phyloP scores from a whole-genome alignment of 1,140 invertebrate species.

The Spodoptera frugiperda region DNA sequence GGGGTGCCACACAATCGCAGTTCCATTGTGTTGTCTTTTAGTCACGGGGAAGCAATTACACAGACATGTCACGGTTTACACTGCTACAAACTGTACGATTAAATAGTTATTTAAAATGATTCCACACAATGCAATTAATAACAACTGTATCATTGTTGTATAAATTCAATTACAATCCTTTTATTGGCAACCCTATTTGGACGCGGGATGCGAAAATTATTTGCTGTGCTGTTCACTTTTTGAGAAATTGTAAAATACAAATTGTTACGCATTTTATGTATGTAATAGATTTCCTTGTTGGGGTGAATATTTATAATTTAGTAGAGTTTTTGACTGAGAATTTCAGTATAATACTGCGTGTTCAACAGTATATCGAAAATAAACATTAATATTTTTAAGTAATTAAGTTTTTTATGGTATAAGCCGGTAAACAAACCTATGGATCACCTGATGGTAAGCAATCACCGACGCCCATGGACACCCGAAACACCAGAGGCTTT shows the following conservation, averaged over 20 bases:
- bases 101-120: constrained; percentile 46
- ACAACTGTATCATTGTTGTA: constrained; percentile 27
- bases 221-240: neutral
- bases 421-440: too few species aligned
- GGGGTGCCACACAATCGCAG: constrained; percentile 47
- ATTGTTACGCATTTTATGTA: neutral
- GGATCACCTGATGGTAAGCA: too few species aligned
- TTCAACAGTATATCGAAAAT: too few species aligned
- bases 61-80: constrained; percentile 49
- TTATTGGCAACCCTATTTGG: neutral
- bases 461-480: too few species aligned
- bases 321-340: too few species aligned
- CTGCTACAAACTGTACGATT: constrained; percentile 51
- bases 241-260: neutral
- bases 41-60: constrained; percentile 51
- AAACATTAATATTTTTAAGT: too few species aligned
- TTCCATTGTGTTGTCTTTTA: constrained; percentile 50
- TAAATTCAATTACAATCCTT: constrained; percentile 18
- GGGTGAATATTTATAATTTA: too few species aligned
- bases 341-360: too few species aligned
- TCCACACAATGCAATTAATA: constrained; percentile 36
- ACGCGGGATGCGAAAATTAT: neutral
- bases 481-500: too few species aligned
- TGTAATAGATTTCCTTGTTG: too few species aligned
- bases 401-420: too few species aligned